These are phyloP conservation scores for Drosophila melanica DNA, from an alignment of 1,140 invertebrate species.

Conservation along the genomic window DNA sequence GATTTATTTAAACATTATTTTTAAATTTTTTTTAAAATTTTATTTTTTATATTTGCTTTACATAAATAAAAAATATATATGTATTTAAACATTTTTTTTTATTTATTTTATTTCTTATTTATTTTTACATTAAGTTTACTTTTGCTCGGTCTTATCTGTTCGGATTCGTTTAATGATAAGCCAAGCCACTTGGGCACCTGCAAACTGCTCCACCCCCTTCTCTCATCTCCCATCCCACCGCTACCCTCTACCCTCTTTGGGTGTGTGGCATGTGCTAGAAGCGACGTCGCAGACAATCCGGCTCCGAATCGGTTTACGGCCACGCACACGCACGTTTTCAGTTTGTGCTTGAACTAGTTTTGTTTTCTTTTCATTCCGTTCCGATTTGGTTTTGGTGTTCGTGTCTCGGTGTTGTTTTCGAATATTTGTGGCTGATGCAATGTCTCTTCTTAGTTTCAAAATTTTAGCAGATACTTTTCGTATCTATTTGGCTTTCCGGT, in stretches of 20 bases:
- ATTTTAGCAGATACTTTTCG: constrained; percentile 10
- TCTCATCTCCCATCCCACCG: too few relatives aligned
- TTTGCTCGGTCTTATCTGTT: constrained; percentile 16
- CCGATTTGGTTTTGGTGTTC: neutral
- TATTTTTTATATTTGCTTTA: neutral
- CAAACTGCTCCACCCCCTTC: neutral
- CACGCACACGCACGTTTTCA: constrained; percentile 9
- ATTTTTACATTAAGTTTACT: neutral
- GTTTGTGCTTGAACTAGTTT: constrained; percentile 55
- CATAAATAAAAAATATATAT: too few relatives aligned
- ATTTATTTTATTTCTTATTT: neutral
- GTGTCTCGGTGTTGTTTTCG: constrained; percentile 2
- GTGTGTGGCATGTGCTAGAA: neutral
- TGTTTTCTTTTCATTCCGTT: constrained; percentile 7
- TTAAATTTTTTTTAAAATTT: neutral
- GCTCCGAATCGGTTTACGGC: constrained; percentile 22
- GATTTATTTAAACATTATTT: constrained; percentile 3
- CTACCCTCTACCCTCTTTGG: neutral
- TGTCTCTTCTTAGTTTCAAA: constrained; percentile 25
- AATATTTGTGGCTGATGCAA: constrained; percentile 62
- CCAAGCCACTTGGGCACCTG: constrained; percentile 1
- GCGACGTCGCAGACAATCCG: constrained; percentile 35
- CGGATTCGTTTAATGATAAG: constrained; percentile 34
- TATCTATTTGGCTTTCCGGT: constrained; percentile 34
- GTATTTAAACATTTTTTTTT: constrained; percentile 11